These are phyloP conservation scores for Xylocopa sonorina DNA, from an alignment of 1,140 invertebrate genomes.

Conservation along the genomic window DNA sequence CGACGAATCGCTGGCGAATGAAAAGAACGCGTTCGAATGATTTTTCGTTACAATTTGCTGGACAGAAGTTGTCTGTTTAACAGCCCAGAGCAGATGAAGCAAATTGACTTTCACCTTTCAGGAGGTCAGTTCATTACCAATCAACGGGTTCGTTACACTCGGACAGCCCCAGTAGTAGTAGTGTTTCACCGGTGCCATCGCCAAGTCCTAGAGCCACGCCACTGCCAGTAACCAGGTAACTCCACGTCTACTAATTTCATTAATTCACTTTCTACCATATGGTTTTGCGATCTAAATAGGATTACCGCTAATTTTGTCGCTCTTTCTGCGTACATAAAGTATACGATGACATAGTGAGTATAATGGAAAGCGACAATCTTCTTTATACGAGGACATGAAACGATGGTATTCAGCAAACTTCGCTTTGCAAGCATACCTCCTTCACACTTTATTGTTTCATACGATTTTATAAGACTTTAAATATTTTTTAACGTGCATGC, in stretches of 20 bases:
- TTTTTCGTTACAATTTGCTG: too few species aligned
- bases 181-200: slow-evolving; percentile 91
- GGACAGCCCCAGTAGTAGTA: slow-evolving; percentile 91
- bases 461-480: too few species aligned
- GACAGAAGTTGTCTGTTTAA: neutral
- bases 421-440: too few species aligned
- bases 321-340: neutral
- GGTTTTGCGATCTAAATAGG: neutral
- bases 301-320: neutral
- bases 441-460: too few species aligned
- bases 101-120: slow-evolving; percentile 69
- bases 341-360: neutral
- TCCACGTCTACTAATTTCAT: slow-evolving; percentile 15
- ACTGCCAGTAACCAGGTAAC: slow-evolving; percentile 82
- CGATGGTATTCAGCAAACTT: too few species aligned
- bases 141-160: slow-evolving; percentile 93
- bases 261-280: slow-evolving; percentile 7
- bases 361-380: too few species aligned
- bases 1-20: too few species aligned
- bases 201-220: slow-evolving; percentile 90
- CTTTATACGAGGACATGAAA: neutral
- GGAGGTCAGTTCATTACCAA: slow-evolving; percentile 90
- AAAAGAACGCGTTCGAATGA: too few species aligned
- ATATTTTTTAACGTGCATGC: too few species aligned
- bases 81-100: too few species aligned